These are phyloP conservation scores for Crotophaga sulcirostris DNA, from an alignment of 2,113 vertebrate species.

Conservation along the genomic window DNA sequence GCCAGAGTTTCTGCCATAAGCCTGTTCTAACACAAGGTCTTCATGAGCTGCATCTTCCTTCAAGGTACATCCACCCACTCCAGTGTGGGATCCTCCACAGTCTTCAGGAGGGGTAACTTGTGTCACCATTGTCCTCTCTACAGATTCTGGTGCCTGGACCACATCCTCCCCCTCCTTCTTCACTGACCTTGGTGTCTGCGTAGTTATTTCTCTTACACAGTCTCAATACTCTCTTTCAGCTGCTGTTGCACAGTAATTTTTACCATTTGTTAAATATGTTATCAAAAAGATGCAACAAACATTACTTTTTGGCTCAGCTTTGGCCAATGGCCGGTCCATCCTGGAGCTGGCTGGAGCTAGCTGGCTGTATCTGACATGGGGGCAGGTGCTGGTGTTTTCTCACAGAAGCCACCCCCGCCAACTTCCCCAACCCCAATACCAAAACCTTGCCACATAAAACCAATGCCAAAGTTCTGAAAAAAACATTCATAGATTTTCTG, in stretches of 20 bases:
- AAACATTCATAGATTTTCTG: neutral
- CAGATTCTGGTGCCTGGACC: no score
- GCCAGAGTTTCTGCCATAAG: neutral
- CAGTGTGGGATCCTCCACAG: fast-evolving
- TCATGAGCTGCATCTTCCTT: neutral
- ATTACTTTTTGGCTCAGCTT: neutral
- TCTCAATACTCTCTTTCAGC: neutral
- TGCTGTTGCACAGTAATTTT: neutral
- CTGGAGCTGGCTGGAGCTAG: neutral
- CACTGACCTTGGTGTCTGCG: neutral
- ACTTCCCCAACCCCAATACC: fast-evolving
- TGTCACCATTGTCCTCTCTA: no score
- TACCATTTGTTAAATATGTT: neutral
- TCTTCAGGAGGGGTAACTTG: neutral
- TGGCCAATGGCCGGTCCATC: neutral
- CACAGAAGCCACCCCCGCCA: neutral
- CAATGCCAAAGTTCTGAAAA: neutral
- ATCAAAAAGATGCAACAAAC: neutral
- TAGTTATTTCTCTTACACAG: neutral
- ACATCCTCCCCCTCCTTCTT: neutral
- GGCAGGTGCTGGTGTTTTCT: neutral
- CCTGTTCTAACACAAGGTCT: neutral
- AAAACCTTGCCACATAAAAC: neutral
- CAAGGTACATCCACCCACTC: neutral
- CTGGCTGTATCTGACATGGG: neutral